Evolutionary conservation across 53 echinoderm and acorn worm genomes (phyloP).

Genomic region (Crossaster papposus): DNA sequence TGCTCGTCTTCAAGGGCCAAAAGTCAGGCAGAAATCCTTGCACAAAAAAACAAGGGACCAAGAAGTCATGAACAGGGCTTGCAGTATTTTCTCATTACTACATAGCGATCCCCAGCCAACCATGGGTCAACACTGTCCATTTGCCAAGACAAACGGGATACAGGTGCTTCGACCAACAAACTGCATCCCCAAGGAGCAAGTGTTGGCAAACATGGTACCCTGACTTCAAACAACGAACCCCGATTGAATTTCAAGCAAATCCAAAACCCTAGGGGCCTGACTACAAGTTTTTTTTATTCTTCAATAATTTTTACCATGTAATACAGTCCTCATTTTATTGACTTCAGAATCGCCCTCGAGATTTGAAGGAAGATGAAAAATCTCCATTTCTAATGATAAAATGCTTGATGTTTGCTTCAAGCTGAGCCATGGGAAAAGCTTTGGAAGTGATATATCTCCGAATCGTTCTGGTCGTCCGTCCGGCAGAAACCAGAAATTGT

Average conservation of each 20-base stretch:
- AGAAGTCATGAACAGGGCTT: background rate
- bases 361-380: too few relatives aligned
- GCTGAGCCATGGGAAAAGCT: background rate
- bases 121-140: background rate
- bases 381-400: background rate
- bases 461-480: background rate
- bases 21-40: background rate
- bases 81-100: background rate
- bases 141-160: constrained; percentile 26
- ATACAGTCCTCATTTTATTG: background rate
- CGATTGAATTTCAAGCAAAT: constrained; percentile 16
- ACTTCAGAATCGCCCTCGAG: too few relatives aligned
- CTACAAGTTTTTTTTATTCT: background rate
- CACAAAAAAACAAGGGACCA: background rate
- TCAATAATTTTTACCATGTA: background rate
- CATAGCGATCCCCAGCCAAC: constrained; percentile 11
- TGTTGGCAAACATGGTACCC: constrained; percentile 34
- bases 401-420: background rate
- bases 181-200: constrained; percentile 10
- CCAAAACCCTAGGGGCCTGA: constrained; percentile 13
- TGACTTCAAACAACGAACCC: background rate
- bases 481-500: background rate
- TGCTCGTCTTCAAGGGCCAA: too few relatives aligned
- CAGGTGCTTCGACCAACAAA: constrained; percentile 6
- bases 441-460: background rate